phyloP scores from a whole-genome alignment of 2,888 invertebrate species.

The Acanthosoma haemorrhoidale region DNA sequence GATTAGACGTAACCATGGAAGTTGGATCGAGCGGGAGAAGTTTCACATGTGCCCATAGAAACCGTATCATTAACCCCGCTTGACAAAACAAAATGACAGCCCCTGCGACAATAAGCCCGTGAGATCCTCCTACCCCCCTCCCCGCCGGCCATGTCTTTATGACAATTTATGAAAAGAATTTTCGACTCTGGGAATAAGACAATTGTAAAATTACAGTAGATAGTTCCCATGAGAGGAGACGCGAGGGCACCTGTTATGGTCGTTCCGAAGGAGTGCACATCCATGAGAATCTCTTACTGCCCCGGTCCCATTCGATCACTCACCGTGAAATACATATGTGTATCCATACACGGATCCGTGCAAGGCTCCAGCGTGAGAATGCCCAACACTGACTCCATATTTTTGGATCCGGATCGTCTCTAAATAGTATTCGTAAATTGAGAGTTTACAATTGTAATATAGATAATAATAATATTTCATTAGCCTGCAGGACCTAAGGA shows the following conservation, averaged over 20 bases:
- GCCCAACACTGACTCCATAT: no score
- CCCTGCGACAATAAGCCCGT: conserved; percentile 2
- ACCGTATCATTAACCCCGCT: conserved; percentile 11
- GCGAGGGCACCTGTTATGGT: neutral
- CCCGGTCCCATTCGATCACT: neutral
- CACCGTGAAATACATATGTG: conserved; percentile 21
- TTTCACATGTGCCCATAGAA: conserved; percentile 5
- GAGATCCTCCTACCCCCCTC: no score
- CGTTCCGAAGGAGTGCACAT: conserved; percentile 4
- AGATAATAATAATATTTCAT: no score
- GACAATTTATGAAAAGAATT: conserved; percentile 16
- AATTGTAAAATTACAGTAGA: neutral
- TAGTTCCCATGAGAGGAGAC: conserved; percentile 1
- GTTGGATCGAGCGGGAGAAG: neutral
- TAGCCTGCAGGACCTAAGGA: no score
- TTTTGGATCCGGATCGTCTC: no score
- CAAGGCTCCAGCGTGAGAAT: no score
- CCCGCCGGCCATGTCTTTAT: no score
- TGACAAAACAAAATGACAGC: conserved; percentile 12
- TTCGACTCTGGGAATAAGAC: conserved; percentile 9
- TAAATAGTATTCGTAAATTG: no score
- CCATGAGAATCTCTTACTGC: conserved; percentile 16
- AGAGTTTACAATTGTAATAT: no score
- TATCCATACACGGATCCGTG: neutral
- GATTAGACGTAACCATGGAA: no score